A percentile compares a stretch with the other conserved stretches of the same genome.
phyloP scores from a whole-genome alignment of 2,797 vertebrate genomes.

The Lutra lutra region DNA sequence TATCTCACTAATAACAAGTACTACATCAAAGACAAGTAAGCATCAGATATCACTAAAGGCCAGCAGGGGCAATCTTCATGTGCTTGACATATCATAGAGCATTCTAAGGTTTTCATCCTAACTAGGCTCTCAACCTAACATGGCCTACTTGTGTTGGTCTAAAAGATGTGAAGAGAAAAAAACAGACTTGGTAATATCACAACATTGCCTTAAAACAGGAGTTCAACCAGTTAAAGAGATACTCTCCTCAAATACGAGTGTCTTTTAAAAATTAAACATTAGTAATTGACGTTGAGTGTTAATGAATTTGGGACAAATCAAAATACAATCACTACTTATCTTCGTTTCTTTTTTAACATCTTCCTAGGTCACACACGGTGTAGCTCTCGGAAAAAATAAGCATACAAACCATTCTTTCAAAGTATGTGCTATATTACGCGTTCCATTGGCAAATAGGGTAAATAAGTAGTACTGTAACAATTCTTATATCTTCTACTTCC shows the following conservation, averaged over 20 bases:
- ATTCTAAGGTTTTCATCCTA: not conserved
- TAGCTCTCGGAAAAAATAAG: not conserved
- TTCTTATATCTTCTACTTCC: not conserved
- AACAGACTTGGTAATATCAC: not conserved
- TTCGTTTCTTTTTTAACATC: not conserved
- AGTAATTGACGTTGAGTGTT: not conserved
- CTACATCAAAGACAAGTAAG: not conserved
- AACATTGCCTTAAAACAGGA: slow-evolving; percentile 7
- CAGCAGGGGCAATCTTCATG: not conserved
- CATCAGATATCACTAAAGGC: not conserved
- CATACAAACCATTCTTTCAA: not conserved
- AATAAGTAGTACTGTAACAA: not conserved
- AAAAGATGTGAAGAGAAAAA: not conserved
- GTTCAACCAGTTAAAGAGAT: slow-evolving; percentile 2
- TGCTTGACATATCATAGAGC: not conserved
- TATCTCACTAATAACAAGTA: not conserved
- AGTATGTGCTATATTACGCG: not conserved
- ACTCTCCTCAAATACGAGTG: not conserved
- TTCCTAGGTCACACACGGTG: not conserved
- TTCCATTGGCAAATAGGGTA: not conserved
- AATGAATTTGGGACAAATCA: slow-evolving; percentile 2
- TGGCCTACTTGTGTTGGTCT: not conserved
- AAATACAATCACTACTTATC: not conserved
- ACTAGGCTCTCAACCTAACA: not conserved
- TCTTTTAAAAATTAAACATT: slow-evolving; percentile 15